Evolutionary conservation across 2,797 vertebrate species (phyloP), one percentile per base, ranked within the genome.

Genomic region (Hephaestus fuliginosus): DNA sequence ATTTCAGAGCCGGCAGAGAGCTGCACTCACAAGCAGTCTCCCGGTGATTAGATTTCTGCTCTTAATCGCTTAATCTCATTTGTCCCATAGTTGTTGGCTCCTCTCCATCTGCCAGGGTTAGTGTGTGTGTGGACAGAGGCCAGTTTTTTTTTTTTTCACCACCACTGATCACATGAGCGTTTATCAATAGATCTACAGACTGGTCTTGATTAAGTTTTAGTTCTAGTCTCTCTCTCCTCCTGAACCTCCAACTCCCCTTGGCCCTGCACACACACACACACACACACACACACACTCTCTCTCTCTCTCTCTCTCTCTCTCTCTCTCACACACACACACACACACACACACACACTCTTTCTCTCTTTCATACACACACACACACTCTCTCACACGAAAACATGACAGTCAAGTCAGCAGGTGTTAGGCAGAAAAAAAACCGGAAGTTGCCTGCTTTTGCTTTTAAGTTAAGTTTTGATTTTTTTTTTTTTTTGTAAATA

Each of bases 61-160:
- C 60, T 41, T 81, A 88, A 90, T 84, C 86, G 56, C 73, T 87
- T 92, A 86, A 92, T 93, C 87, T 80, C 20, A 70, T 90, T 91
- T 86, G 76, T 82, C 67, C 67, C 36, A 74, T 88, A 53, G 82
- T 56, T 60, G 15, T 78, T 82, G 88, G 84, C 80, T 62, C 33
- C 18, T 58, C 44, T 69, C 76, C 76, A 70, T 60, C 68, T 52
- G 55, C 33, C 25, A 14, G 74, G 36, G 2, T 44, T 30, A 51
- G 25, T 62, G 22, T 44, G 44, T 46, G 20, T 55, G 55, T 76
- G 65, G 57, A 61, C 28, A 2, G 33, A 39, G 10, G 62, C 55
- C 74, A 67, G 30, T 3, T 57, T 77, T 25, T 46, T 6, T 46
- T 33, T 33, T 33, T 33, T 33, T 3, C 30, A 3, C 30, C 39